phyloP scores from a whole-genome alignment of 2,888 invertebrate genomes.

The Odontocolon sp. region DNA sequence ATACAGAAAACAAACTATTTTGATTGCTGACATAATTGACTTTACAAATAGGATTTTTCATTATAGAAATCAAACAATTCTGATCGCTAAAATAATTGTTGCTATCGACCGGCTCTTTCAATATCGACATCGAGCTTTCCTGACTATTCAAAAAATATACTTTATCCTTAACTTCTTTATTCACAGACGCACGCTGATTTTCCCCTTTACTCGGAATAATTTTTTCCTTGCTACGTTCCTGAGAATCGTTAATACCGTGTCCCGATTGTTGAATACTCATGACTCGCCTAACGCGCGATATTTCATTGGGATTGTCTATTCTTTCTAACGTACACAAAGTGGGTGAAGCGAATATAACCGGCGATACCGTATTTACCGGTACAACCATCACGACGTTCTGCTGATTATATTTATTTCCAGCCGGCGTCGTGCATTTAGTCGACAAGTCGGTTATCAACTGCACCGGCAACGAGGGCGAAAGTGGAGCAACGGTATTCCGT shows the following conservation, averaged over 20 bases:
- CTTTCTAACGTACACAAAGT: conserved; percentile 13
- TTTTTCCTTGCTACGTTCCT: neutral
- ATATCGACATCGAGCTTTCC: neutral
- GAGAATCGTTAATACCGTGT: neutral
- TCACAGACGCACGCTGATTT: no score
- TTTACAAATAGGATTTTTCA: neutral
- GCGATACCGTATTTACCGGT: neutral
- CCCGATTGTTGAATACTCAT: neutral
- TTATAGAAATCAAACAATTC: neutral
- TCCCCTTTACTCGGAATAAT: no score
- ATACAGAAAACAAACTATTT: no score
- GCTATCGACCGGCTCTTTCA: no score
- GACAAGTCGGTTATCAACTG: neutral
- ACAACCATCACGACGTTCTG: conserved; percentile 26
- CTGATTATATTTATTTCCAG: neutral
- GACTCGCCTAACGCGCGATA: neutral
- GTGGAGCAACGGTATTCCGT: neutral
- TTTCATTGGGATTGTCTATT: conserved; percentile 10
- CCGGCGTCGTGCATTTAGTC: neutral
- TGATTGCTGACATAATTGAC: no score
- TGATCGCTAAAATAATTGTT: neutral
- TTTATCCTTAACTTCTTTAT: neutral
- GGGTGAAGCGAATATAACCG: neutral
- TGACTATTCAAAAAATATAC: neutral
- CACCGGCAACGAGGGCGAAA: conserved; percentile 10